Evolutionary conservation across 2,888 invertebrate genomes (phyloP).

Genomic region (Pandemis cinnamomeana): DNA sequence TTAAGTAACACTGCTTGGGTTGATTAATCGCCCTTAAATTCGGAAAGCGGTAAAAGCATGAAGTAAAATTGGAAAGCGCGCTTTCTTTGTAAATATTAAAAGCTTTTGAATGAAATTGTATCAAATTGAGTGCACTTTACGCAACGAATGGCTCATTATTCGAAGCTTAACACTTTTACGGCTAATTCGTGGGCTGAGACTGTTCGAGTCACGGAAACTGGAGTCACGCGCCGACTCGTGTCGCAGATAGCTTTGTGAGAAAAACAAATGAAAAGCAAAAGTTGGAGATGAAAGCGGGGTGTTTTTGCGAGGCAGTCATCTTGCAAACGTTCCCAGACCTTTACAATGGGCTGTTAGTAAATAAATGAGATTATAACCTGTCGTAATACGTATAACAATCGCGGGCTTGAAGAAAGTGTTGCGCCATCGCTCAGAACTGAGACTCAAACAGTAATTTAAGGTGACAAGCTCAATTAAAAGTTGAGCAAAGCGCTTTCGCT

Average conservation of each 20-base stretch:
- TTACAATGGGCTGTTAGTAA: slow-evolving; percentile 55
- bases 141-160: slow-evolving; percentile 35
- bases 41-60: slow-evolving; percentile 2
- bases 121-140: slow-evolving; percentile 40
- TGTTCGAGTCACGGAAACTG: slow-evolving; percentile 40
- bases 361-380: slow-evolving; percentile 44
- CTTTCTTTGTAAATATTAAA: slow-evolving; percentile 31
- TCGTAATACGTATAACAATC: slow-evolving; percentile 40
- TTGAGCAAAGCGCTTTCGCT: slow-evolving; percentile 57
- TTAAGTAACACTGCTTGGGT: neutral
- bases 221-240: slow-evolving; percentile 37
- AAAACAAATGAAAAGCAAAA: slow-evolving; percentile 57
- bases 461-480: slow-evolving; percentile 65
- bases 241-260: slow-evolving; percentile 38
- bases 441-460: slow-evolving; percentile 52
- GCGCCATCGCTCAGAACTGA: slow-evolving; percentile 63
- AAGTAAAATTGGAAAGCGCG: slow-evolving; percentile 33
- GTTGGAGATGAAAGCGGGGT: slow-evolving; percentile 65
- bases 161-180: slow-evolving; percentile 33
- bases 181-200: slow-evolving; percentile 25
- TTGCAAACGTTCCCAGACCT: slow-evolving; percentile 55
- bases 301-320: slow-evolving; percentile 50
- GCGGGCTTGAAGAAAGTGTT: slow-evolving; percentile 63
- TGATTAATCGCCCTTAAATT: neutral
- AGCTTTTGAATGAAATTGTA: slow-evolving; percentile 34